Evolutionary conservation across 2,888 invertebrate genomes (phyloP).

Genomic region (Drosophila ezoana): DNA sequence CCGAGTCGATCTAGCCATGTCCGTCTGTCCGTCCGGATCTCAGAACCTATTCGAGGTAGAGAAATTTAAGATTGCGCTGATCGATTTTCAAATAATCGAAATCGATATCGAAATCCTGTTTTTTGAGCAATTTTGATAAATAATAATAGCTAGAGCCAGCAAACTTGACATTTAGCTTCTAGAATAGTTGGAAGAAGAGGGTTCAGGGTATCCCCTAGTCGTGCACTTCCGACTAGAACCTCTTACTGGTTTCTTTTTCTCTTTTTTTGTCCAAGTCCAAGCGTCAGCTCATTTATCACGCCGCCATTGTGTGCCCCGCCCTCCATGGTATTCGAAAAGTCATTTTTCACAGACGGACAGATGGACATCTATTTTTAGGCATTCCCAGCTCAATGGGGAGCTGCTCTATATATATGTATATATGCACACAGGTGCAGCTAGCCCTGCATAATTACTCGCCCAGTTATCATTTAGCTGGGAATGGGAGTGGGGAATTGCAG

Average conservation of each 20-base stretch:
- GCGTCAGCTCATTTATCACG: constrained; percentile 48
- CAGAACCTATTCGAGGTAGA: no score
- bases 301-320: constrained; percentile 37
- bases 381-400: neutral
- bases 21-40: no score
- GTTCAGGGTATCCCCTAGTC: no score
- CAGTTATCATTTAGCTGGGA: constrained; percentile 33
- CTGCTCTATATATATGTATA: constrained; percentile 5
- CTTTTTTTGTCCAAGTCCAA: neutral
- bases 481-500: neutral
- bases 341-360: constrained; percentile 57
- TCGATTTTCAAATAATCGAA: no score
- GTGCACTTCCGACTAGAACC: no score
- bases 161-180: no score
- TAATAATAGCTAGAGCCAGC: no score
- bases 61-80: no score
- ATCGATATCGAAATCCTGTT: no score
- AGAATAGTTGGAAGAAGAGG: no score
- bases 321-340: constrained; percentile 21
- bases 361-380: constrained; percentile 1
- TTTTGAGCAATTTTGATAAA: no score
- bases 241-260: neutral
- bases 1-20: no score
- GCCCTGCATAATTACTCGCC: constrained; percentile 36
- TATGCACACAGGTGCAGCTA: neutral